Percentiles rank a stretch among this genome's conserved stretches.
Conservation (phyloP, 92 coral and sea anemone species). For the Umimayanthus chanpuru region DNA sequence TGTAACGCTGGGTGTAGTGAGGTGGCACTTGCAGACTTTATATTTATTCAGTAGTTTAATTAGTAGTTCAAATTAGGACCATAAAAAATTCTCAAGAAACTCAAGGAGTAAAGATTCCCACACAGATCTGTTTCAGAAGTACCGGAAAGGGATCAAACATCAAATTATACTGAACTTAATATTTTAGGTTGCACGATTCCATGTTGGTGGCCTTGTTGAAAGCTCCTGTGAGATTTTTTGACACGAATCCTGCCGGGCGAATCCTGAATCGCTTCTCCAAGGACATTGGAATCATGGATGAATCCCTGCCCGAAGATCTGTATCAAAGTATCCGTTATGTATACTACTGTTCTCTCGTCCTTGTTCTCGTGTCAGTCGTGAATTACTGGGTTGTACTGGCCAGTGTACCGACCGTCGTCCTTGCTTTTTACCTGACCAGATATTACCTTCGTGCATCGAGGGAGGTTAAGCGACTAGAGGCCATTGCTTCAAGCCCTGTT, state of each 20-base stretch:
- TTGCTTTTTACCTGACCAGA: conserved; percentile 34
- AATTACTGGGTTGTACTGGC: conserved; percentile 32
- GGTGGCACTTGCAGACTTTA: no score
- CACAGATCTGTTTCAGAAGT: background rate
- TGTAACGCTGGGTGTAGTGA: no score
- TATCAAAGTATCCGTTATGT: conserved; percentile 28
- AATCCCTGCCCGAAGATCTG: conserved; percentile 28
- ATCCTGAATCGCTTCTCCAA: conserved; percentile 36
- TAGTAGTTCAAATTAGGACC: no score
- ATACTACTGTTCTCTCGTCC: conserved; percentile 16
- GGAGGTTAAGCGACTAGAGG: conserved; percentile 59
- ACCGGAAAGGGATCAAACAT: background rate
- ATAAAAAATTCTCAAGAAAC: no score
- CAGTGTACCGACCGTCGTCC: conserved; percentile 14
- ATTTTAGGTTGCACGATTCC: conserved; percentile 31
- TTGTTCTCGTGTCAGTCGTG: conserved; percentile 9
- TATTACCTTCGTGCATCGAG: conserved; percentile 57
- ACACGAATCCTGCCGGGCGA: conserved; percentile 24
- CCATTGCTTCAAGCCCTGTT: conserved; percentile 52
- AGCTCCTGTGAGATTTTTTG: conserved; percentile 33
- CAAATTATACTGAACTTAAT: no score
- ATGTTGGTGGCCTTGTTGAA: conserved; percentile 13
- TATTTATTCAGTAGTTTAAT: no score
- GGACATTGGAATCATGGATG: conserved; percentile 38
- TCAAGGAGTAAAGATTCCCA: no score